Conservation (phyloP, 1,140 invertebrate species). For the Bombus pyrosoma region DNA sequence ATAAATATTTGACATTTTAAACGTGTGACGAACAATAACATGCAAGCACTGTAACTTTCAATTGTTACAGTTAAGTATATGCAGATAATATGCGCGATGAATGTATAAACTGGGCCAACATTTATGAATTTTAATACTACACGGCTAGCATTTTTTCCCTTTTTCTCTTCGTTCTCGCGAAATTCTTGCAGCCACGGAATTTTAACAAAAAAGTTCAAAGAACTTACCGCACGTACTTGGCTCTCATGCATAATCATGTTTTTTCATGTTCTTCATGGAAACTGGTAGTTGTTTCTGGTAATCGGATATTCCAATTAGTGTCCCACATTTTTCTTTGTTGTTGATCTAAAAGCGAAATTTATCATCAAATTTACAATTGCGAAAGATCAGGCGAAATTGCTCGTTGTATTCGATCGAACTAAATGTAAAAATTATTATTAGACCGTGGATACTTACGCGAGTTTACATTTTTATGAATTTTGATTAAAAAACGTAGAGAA, state of each 20-base stretch:
- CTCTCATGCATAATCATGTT: neutral
- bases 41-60: constrained; percentile 41
- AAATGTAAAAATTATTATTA: no score
- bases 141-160: neutral
- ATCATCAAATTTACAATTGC: no score
- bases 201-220: neutral
- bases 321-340: neutral
- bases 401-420: no score
- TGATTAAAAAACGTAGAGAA: no score
- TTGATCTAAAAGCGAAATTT: neutral
- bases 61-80: constrained; percentile 25
- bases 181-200: neutral
- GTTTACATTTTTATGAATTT: no score
- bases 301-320: neutral
- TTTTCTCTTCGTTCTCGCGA: neutral
- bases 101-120: neutral
- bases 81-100: constrained; percentile 24
- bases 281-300: neutral
- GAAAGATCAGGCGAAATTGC: no score
- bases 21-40: constrained; percentile 6
- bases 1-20: constrained; percentile 34
- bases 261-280: neutral
- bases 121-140: constrained; percentile 39
- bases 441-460: no score
- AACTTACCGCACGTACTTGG: neutral